These are phyloP conservation scores for Ceuthmochares aereus DNA, from an alignment of 2,113 vertebrate species.

Conservation along the genomic window DNA sequence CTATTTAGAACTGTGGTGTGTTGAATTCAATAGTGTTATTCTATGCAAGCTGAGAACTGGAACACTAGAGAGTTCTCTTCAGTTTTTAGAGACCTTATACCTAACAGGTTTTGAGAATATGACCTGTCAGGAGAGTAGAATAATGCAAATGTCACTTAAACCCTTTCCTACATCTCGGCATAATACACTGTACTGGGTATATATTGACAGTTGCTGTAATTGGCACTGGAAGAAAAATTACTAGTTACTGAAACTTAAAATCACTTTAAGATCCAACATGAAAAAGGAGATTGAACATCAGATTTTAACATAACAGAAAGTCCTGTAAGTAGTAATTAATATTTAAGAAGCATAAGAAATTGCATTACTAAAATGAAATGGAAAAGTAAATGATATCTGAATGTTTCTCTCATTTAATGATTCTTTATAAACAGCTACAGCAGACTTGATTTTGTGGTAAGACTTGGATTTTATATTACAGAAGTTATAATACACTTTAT, in stretches of 20 bases:
- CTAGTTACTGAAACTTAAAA: not conserved
- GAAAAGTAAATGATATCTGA: not conserved
- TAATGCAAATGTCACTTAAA: not conserved
- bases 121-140: not conserved
- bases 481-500: not conserved
- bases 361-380: not conserved
- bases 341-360: not conserved
- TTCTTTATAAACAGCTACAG: not conserved
- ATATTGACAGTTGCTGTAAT: not conserved
- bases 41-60: not conserved
- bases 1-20: not conserved
- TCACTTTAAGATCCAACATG: not conserved
- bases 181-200: not conserved
- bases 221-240: not conserved
- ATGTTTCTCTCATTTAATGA: not conserved
- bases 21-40: not conserved
- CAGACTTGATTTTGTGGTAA: not conserved
- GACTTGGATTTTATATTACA: not conserved
- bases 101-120: not conserved
- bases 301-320: not conserved
- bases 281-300: not conserved
- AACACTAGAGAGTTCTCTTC: not conserved
- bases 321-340: not conserved
- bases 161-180: not conserved
- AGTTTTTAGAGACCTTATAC: not conserved